Evolutionary conservation across 2,797 vertebrate species (phyloP).

Genomic region (Anniella stebbinsi): DNA sequence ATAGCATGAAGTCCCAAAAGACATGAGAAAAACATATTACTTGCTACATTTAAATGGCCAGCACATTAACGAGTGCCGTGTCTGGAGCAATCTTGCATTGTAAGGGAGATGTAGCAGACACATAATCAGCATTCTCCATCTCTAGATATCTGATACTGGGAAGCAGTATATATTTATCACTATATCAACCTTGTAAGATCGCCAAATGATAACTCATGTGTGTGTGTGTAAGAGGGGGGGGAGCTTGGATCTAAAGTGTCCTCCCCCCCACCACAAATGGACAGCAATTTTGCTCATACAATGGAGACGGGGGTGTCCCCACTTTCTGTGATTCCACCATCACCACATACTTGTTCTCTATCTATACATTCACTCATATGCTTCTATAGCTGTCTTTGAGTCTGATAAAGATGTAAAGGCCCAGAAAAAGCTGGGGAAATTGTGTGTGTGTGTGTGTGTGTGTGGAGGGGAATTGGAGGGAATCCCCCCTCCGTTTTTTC

Average conservation of each 20-base stretch:
- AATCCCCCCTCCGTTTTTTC: too few species aligned
- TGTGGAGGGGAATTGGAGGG: too few species aligned
- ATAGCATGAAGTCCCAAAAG: background rate
- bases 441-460: too few species aligned
- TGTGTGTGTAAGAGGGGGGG: too few species aligned
- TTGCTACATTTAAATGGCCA: conserved; percentile 30
- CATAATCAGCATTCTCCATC: conserved; percentile 8
- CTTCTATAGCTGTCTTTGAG: too few species aligned
- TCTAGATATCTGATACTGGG: background rate
- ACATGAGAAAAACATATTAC: background rate
- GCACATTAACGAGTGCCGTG: background rate
- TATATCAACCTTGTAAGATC: background rate
- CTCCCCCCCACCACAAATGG: background rate
- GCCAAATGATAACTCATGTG: background rate
- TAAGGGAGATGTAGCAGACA: background rate
- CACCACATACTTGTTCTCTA: background rate
- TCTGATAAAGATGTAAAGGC: too few species aligned
- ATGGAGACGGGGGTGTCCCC: background rate
- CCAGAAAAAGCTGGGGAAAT: too few species aligned
- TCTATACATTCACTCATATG: background rate
- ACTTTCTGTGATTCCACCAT: background rate
- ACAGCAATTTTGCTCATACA: background rate
- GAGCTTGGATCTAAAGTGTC: background rate
- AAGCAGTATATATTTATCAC: background rate
- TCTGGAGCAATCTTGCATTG: background rate